phyloP scores from a whole-genome alignment of 2,113 vertebrate species.

The Paradoxurus hermaphroditus region DNA sequence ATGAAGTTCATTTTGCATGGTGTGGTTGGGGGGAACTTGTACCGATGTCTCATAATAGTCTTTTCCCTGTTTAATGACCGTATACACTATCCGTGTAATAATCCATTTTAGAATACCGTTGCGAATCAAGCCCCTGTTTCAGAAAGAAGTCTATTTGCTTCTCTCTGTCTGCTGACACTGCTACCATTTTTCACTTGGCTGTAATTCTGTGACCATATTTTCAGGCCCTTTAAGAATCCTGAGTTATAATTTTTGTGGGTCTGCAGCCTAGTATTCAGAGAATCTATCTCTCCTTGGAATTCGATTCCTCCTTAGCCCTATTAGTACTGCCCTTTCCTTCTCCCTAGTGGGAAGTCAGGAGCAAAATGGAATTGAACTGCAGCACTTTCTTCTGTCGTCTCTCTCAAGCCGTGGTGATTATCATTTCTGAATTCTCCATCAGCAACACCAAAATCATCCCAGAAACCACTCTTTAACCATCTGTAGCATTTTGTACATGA shows the following conservation, averaged over 20 bases:
- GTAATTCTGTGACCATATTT: neutral
- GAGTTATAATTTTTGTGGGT: neutral
- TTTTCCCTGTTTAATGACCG: neutral
- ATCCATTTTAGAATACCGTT: neutral
- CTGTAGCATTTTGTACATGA: neutral
- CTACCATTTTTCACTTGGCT: neutral
- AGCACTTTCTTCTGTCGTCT: neutral
- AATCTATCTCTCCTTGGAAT: slow-evolving; percentile 11
- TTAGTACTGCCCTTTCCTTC: neutral
- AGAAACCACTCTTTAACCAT: neutral
- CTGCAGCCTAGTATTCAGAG: neutral
- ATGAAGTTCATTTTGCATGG: neutral
- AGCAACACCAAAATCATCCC: neutral
- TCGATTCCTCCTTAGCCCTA: neutral
- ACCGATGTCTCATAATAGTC: neutral
- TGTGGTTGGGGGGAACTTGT: neutral
- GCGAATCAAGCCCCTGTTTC: neutral
- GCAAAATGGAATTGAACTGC: neutral
- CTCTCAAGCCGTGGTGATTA: neutral
- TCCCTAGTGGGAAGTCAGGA: neutral
- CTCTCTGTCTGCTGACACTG: neutral
- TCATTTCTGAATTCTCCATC: neutral
- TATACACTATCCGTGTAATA: neutral
- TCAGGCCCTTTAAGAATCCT: neutral
- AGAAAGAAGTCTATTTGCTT: neutral